These are phyloP conservation scores for Dione juno DNA, from an alignment of 2,888 invertebrate genomes.

Conservation along the genomic window DNA sequence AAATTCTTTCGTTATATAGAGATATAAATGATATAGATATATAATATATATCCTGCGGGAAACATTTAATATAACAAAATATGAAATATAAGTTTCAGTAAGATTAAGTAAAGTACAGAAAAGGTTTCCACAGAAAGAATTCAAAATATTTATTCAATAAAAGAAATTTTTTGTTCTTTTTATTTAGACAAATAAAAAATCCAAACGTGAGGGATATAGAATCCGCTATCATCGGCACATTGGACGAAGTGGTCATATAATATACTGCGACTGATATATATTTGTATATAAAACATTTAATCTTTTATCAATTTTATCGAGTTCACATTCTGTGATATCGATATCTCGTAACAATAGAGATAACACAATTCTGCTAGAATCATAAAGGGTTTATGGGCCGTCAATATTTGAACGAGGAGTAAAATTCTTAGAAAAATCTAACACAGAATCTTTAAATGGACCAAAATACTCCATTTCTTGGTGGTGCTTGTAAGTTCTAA, in stretches of 20 bases:
- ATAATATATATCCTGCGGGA: no score
- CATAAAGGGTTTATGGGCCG: constrained; percentile 9
- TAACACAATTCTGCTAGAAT: constrained; percentile 34
- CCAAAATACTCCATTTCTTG: not conserved
- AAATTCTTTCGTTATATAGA: no score
- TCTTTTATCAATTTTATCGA: constrained; percentile 40
- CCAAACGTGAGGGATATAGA: no score
- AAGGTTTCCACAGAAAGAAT: no score
- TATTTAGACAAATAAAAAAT: no score
- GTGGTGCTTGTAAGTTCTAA: no score
- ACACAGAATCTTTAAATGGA: not conserved
- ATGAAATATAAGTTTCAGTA: no score
- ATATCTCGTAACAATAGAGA: constrained; percentile 41
- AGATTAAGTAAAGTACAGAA: no score
- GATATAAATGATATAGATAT: no score
- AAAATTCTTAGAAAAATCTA: constrained; percentile 2
- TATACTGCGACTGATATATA: not conserved
- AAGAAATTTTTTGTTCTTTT: no score
- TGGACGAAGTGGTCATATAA: not conserved
- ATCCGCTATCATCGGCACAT: not conserved
- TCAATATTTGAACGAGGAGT: constrained; percentile 18
- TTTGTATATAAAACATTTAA: constrained; percentile 4
- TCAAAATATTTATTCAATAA: no score
- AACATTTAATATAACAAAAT: no score
- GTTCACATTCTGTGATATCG: constrained; percentile 40